A percentile compares a stretch with the other conserved stretches of the same genome.
Evolutionary conservation across 2,113 vertebrate species (phyloP).

Genomic region (Corythoichthys haematopterus): DNA sequence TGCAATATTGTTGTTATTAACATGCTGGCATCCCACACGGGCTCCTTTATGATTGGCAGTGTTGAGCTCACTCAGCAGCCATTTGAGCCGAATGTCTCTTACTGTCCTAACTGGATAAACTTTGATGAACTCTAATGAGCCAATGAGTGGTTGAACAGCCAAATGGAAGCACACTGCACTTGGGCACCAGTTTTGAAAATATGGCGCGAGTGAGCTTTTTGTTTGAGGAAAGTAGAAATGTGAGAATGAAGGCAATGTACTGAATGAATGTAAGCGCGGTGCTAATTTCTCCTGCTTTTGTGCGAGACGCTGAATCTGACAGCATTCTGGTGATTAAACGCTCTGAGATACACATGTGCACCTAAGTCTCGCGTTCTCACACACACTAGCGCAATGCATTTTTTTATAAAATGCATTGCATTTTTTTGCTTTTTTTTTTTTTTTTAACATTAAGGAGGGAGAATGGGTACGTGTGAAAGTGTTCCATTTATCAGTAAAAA

Average conservation of each 20-base stretch:
- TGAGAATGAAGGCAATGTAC: conserved; percentile 40
- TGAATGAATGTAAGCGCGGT: conserved; percentile 30
- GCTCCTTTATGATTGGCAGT: conserved; percentile 51
- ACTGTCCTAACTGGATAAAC: neutral
- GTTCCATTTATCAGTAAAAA: too few relatives aligned
- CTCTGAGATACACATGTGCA: conserved; percentile 49
- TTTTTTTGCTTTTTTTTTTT: too few relatives aligned
- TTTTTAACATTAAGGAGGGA: too few relatives aligned
- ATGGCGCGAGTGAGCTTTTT: conserved; percentile 20
- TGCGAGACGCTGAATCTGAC: conserved; percentile 45
- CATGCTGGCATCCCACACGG: conserved; percentile 39
- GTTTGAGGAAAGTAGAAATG: conserved; percentile 15
- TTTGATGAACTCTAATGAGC: conserved; percentile 27
- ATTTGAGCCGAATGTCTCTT: neutral
- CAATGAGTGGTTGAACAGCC: conserved; percentile 35
- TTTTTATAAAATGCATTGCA: too few relatives aligned
- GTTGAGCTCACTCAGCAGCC: neutral
- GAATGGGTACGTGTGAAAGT: too few relatives aligned
- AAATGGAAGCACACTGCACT: conserved; percentile 47
- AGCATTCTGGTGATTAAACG: conserved; percentile 60
- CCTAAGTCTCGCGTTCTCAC: conserved; percentile 19
- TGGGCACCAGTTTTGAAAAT: conserved; percentile 11
- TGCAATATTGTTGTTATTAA: conserved; percentile 34
- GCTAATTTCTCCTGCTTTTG: conserved; percentile 13
- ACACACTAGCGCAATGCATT: neutral